These are phyloP conservation scores for Pipistrellus nathusii DNA, from an alignment of 2,797 vertebrate species.

Conservation along the genomic window DNA sequence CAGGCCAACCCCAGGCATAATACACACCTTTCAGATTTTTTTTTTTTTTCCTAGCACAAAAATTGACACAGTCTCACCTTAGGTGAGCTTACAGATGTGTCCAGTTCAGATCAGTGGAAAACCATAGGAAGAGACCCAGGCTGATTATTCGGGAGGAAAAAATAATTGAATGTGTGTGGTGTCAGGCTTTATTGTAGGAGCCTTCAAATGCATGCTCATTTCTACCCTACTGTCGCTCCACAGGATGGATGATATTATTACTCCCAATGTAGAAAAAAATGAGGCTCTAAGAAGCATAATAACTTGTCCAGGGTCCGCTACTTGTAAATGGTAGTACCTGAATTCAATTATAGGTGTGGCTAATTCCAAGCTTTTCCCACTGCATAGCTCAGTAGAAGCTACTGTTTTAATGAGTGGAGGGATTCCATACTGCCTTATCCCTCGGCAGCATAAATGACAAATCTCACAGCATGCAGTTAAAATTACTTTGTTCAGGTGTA, in stretches of 20 bases:
- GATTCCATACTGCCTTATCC: neutral
- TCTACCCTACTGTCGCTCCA: neutral
- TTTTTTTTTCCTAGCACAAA: neutral
- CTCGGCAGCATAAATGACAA: constrained; percentile 26
- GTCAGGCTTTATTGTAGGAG: neutral
- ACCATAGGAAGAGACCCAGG: neutral
- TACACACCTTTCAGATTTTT: neutral
- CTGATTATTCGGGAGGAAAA: constrained; percentile 16
- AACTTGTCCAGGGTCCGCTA: neutral
- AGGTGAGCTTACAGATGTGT: neutral
- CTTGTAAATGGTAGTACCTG: neutral
- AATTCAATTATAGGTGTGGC: neutral
- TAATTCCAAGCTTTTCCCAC: neutral
- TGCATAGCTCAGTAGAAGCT: neutral
- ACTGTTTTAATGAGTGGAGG: constrained; percentile 18
- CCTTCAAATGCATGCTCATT: neutral
- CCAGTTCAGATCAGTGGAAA: neutral
- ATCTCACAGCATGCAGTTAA: constrained; percentile 56
- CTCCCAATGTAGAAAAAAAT: neutral
- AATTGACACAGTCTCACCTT: neutral
- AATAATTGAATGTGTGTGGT: neutral
- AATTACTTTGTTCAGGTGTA: constrained; percentile 23
- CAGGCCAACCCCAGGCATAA: neutral
- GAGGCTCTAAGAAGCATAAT: neutral
- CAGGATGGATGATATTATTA: neutral